Percentiles rank a stretch among this genome's conserved stretches.
These are phyloP conservation scores for Crotalus tigris DNA, from an alignment of 2,113 vertebrate genomes.

Conservation along the genomic window DNA sequence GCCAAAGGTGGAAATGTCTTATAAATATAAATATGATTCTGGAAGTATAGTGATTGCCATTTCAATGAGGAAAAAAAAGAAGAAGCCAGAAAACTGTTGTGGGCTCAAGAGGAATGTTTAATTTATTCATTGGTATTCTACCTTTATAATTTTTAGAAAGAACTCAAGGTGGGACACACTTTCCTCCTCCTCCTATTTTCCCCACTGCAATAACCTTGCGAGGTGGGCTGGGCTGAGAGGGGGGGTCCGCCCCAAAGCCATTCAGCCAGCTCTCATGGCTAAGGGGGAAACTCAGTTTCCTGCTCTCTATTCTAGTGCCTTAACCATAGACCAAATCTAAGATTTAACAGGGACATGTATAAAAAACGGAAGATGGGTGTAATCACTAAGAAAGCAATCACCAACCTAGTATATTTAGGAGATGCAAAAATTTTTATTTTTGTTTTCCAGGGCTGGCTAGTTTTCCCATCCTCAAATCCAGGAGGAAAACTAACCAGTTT, in stretches of 20 bases:
- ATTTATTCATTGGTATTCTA: neutral
- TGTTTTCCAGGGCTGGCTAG: neutral
- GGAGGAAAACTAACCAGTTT: neutral
- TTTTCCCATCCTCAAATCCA: neutral
- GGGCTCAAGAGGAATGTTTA: neutral
- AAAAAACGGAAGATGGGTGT: neutral
- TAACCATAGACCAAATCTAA: neutral
- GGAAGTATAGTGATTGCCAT: neutral
- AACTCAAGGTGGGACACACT: neutral
- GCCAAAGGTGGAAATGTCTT: too few relatives aligned
- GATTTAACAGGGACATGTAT: neutral
- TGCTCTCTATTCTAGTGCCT: neutral
- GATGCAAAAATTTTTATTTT: neutral
- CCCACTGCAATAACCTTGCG: neutral
- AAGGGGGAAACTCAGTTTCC: neutral
- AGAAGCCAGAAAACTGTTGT: neutral
- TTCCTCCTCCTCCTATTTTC: neutral
- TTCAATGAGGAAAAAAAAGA: neutral
- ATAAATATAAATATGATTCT: neutral
- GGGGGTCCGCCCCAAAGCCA: too few relatives aligned
- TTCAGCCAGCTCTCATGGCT: neutral
- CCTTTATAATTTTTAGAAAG: neutral
- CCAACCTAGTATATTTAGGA: neutral
- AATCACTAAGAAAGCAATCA: neutral
- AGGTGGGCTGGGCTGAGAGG: neutral